A percentile compares a stretch with the other conserved stretches of the same genome.
Conservation (phyloP, 2,888 invertebrate species). For the Acleris sparsana region DNA sequence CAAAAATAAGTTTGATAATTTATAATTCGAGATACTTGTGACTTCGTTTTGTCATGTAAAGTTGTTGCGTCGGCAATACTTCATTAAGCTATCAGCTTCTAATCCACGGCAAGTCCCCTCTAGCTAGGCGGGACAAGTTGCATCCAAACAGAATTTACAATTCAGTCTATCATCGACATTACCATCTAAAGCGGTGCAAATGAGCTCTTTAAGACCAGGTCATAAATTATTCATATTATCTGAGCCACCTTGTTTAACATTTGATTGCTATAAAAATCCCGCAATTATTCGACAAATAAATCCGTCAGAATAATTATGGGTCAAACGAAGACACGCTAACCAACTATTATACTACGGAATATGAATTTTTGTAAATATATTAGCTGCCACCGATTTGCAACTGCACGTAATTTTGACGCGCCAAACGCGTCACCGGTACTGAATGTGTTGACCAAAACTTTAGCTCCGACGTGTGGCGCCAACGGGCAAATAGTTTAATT, state of each 20-base stretch:
- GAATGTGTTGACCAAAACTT: constrained; percentile 47
- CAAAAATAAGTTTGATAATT: constrained; percentile 12
- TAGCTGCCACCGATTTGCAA: too few relatives aligned
- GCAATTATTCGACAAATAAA: constrained; percentile 45
- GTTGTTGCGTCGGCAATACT: constrained; percentile 47
- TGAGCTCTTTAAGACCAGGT: constrained; percentile 41
- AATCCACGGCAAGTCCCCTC: constrained; percentile 43
- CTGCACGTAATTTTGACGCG: too few relatives aligned
- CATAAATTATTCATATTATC: constrained; percentile 47
- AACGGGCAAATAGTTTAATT: constrained; percentile 71
- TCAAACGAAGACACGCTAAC: constrained; percentile 42
- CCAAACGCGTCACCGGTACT: constrained; percentile 38
- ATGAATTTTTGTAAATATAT: constrained; percentile 50
- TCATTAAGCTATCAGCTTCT: constrained; percentile 50
- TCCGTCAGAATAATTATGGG: constrained; percentile 47
- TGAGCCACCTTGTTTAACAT: constrained; percentile 38
- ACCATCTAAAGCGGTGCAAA: constrained; percentile 58
- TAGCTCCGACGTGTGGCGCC: constrained; percentile 73
- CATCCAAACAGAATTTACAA: constrained; percentile 57
- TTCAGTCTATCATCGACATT: constrained; percentile 57
- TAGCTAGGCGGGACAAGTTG: constrained; percentile 49
- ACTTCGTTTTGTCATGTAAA: constrained; percentile 68
- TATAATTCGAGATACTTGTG: constrained; percentile 35
- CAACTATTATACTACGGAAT: constrained; percentile 58
- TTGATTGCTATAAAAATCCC: constrained; percentile 40